Percentiles rank a stretch among this genome's conserved stretches.
phyloP scores from a whole-genome alignment of 2,797 vertebrate genomes.

The Poecilia velifera region DNA sequence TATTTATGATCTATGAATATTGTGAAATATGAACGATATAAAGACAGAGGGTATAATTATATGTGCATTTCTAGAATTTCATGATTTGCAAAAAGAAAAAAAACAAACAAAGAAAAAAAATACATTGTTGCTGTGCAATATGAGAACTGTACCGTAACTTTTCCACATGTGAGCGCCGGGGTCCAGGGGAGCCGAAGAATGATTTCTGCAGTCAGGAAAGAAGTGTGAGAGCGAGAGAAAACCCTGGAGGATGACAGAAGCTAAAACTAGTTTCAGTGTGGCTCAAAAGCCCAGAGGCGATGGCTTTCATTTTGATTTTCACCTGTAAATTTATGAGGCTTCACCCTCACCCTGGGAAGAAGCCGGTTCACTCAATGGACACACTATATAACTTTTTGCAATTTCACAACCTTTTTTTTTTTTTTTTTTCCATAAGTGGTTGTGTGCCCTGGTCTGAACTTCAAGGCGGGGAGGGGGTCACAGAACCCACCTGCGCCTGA shows the following conservation, averaged over 20 bases:
- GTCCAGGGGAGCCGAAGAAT: conserved; percentile 34
- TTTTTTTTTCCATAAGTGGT: neutral
- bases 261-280: conserved; percentile 44
- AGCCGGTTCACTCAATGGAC: conserved; percentile 19
- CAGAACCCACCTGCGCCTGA: conserved; percentile 23
- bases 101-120: neutral
- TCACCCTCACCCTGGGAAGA: conserved; percentile 40
- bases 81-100: conserved; percentile 41
- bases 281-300: conserved; percentile 31
- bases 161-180: conserved; percentile 20
- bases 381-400: conserved; percentile 36
- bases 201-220: conserved; percentile 34
- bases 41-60: conserved; percentile 32
- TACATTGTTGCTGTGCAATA: conserved; percentile 23
- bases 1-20: conserved; percentile 36
- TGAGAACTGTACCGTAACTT: conserved; percentile 9
- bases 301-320: conserved; percentile 47
- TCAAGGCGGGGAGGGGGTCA: conserved; percentile 4
- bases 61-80: conserved; percentile 30
- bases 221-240: neutral
- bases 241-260: conserved; percentile 22
- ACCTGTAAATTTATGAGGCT: conserved; percentile 52
- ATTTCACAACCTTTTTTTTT: conserved; percentile 27
- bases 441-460: conserved; percentile 20
- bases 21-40: conserved; percentile 10